Evolutionary conservation across 2,113 vertebrate species (phyloP).

Genomic region (Arenaria interpres): DNA sequence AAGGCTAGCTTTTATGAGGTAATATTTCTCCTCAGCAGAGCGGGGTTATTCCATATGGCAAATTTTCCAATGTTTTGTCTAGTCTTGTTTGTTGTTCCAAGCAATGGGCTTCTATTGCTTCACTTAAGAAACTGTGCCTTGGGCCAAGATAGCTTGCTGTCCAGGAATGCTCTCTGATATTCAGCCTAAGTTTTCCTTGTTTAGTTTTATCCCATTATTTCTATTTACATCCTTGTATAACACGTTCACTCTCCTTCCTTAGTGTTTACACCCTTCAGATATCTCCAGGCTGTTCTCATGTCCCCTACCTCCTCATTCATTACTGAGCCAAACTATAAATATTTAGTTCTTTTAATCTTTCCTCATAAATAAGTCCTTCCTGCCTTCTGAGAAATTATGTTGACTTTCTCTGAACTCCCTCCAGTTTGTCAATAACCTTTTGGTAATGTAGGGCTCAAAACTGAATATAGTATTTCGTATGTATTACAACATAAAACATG

Average conservation of each 20-base stretch:
- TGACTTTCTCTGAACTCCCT: constrained; percentile 52
- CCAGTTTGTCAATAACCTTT: constrained; percentile 55
- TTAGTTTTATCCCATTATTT: constrained; percentile 47
- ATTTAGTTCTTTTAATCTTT: constrained; percentile 59
- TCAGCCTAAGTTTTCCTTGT: constrained; percentile 1
- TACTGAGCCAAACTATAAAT: constrained; percentile 54
- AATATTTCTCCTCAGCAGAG: not conserved
- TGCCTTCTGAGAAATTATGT: constrained; percentile 49
- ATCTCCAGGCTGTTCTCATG: constrained; percentile 42
- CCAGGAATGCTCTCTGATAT: constrained; percentile 9
- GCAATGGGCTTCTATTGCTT: not conserved
- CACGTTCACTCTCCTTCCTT: constrained; percentile 3
- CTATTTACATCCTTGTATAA: constrained; percentile 35
- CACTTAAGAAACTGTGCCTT: not conserved
- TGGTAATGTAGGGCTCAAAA: not conserved
- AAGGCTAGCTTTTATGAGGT: not conserved
- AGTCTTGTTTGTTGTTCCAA: not conserved
- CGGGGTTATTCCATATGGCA: not conserved
- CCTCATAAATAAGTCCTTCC: constrained; percentile 58
- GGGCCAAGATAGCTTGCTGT: constrained; percentile 10
- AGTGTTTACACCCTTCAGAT: constrained; percentile 38
- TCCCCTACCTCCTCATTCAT: constrained; percentile 56
- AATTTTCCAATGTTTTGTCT: constrained; percentile 33
- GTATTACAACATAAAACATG: not conserved
- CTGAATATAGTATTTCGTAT: not conserved